Evolutionary conservation across 2,888 invertebrate genomes (phyloP).

Genomic region (Tortrix viridana): DNA sequence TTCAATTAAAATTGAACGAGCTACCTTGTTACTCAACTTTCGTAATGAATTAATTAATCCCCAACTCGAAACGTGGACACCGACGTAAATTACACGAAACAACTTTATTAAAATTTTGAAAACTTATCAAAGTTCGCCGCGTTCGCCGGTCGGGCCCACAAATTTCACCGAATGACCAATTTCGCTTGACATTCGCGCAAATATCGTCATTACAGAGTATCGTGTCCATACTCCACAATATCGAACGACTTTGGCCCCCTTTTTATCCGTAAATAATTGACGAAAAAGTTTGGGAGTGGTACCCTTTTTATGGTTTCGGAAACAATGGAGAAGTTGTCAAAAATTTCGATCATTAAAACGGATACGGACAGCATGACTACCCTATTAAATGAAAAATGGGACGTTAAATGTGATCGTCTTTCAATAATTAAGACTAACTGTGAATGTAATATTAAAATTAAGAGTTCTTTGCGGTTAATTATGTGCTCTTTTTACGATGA

Average conservation of each 20-base stretch:
- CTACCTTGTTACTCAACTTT: slow-evolving; percentile 63
- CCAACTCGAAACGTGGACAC: slow-evolving; percentile 52
- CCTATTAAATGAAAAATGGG: slow-evolving; percentile 6
- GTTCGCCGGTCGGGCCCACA: slow-evolving; percentile 58
- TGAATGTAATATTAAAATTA: too few species aligned
- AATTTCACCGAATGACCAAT: slow-evolving; percentile 63
- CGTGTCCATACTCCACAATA: slow-evolving; percentile 31
- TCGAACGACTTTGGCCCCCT: slow-evolving; percentile 25
- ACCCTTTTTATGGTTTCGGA: slow-evolving; percentile 24
- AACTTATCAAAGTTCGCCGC: slow-evolving; percentile 60
- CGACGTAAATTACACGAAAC: slow-evolving; percentile 55
- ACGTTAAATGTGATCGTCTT: neutral
- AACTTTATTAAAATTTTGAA: slow-evolving; percentile 66
- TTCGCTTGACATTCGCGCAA: slow-evolving; percentile 65
- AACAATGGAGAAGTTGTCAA: slow-evolving; percentile 22
- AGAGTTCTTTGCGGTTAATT: too few species aligned
- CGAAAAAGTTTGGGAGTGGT: slow-evolving; percentile 20
- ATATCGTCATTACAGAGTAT: slow-evolving; percentile 58
- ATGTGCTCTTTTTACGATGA: too few species aligned
- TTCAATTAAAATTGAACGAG: slow-evolving; percentile 45
- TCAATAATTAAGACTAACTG: too few species aligned
- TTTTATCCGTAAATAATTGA: slow-evolving; percentile 33
- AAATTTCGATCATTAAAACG: slow-evolving; percentile 18
- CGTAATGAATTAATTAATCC: slow-evolving; percentile 69
- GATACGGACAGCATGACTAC: slow-evolving; percentile 4